Evolutionary conservation across 2,888 invertebrate genomes (phyloP), one percentile per base, ranked within the genome.

Genomic region (Diadegma fenestrale): DNA sequence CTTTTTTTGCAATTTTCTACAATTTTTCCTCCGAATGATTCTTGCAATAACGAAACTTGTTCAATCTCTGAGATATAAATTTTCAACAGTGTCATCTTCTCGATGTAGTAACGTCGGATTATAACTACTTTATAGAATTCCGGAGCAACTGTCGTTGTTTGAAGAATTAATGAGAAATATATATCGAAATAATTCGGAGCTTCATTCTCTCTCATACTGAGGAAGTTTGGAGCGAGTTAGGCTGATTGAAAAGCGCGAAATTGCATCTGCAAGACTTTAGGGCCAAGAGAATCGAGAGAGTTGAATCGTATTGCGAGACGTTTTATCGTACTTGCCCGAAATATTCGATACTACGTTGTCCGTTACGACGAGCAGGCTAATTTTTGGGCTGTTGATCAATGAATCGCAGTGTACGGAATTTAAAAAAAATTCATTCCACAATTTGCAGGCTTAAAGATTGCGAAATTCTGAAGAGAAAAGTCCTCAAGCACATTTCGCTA

Each of bases 61-160:
- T n/a, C 41, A 66, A 41, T 37, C 64, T 66, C 64, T 10, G 10
- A 22, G 12, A 14, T 66, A 22, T 12, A 22, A 37, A 37, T 22
- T 41, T 4, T 4, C 48, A 64, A 41, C 19, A 8, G 19, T 22
- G 22, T 41, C 37, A 64, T 58, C 26, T 58, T 58, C 26, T 58
- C 68, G 26, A 26, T 45, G 7, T 8, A 43, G 26, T 26, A 26
- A 14, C 8, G 26, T 58, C 54, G 54, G 37, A 54, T 22, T n/a
- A n/a, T n/a, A 41, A 71, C 30, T 8, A 73, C 33, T 26, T 14
- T 48, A 48, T 33, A 45, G 48, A 37, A 26, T 58, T 33, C 33
- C 64, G 63, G 58, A 37, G 33, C 64, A 61, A 43, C 26, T 45
- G 61, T 73, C 41, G 61, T 58, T 41, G 19, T 75, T 75, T 41